Percentiles rank a stretch among this genome's conserved stretches.
Evolutionary conservation across 2,888 invertebrate genomes (phyloP).

Genomic region (Leptopterna dolabrata): DNA sequence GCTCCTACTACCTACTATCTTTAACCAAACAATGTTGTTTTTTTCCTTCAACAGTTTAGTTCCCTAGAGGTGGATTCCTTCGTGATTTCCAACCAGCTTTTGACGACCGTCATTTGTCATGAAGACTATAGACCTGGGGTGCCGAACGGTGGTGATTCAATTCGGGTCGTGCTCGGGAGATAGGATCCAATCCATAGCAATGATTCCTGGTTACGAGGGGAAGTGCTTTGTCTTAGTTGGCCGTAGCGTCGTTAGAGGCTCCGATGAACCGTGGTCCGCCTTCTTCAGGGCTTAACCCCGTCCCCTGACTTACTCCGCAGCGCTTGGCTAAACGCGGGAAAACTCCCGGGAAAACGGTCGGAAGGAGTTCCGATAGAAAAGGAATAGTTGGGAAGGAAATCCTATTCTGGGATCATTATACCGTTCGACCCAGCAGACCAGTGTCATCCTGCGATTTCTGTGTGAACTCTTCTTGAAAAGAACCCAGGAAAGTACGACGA

Average conservation of each 20-base stretch:
- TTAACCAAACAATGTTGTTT: too few species aligned
- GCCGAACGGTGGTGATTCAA: not conserved
- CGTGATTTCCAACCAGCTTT: not conserved
- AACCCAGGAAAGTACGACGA: not conserved
- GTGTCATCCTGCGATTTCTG: not conserved
- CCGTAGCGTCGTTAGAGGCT: slow-evolving; percentile 15
- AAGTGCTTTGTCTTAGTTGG: slow-evolving; percentile 41
- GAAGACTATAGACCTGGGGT: not conserved
- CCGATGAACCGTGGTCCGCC: slow-evolving; percentile 18
- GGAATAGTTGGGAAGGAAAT: not conserved
- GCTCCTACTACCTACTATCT: too few species aligned
- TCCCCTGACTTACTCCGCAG: not conserved
- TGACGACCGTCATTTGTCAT: not conserved
- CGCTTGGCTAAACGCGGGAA: slow-evolving; percentile 1
- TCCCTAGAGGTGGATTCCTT: not conserved
- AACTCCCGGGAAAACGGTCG: not conserved
- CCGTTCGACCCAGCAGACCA: not conserved
- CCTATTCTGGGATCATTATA: not conserved
- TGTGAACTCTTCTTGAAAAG: not conserved
- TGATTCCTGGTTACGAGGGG: slow-evolving; percentile 3
- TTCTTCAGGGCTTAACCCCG: slow-evolving; percentile 3
- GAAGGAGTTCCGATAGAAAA: not conserved
- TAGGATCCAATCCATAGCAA: not conserved
- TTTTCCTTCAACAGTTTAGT: too few species aligned
- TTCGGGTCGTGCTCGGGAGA: not conserved